Percentiles rank a stretch among this genome's conserved stretches.
phyloP scores from a whole-genome alignment of 2,888 invertebrate genomes.

The Drosophila seclusa region DNA sequence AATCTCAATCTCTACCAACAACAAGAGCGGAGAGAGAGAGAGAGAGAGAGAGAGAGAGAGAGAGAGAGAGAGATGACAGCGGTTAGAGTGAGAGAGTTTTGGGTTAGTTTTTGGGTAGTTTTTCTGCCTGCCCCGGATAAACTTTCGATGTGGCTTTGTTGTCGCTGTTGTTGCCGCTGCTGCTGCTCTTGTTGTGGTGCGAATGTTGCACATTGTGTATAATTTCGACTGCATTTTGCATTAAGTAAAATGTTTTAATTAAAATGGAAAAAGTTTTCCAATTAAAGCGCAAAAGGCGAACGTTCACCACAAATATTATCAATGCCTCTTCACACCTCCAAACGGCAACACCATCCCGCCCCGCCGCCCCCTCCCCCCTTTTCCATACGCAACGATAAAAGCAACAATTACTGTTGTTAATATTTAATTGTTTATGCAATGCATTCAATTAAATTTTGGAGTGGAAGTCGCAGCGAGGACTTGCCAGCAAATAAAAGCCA shows the following conservation, averaged over 20 bases:
- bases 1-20: slow-evolving; percentile 28
- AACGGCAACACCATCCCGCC: not conserved
- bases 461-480: not conserved
- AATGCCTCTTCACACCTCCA: slow-evolving; percentile 45
- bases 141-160: slow-evolving; percentile 56
- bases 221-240: slow-evolving; percentile 74
- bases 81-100: slow-evolving; percentile 8
- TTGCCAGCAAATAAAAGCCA: slow-evolving; percentile 19
- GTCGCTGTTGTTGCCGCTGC: slow-evolving; percentile 20
- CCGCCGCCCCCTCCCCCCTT: too few relatives aligned
- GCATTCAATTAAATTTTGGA: slow-evolving; percentile 28
- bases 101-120: slow-evolving; percentile 49
- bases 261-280: slow-evolving; percentile 79
- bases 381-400: not conserved
- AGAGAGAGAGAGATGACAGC: not conserved
- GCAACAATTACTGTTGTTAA: slow-evolving; percentile 28
- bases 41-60: not conserved
- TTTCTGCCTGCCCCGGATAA: slow-evolving; percentile 43
- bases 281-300: slow-evolving; percentile 62
- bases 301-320: slow-evolving; percentile 66
- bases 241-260: slow-evolving; percentile 79
- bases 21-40: not conserved
- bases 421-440: slow-evolving; percentile 30
- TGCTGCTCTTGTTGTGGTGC: slow-evolving; percentile 37
- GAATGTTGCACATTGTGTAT: slow-evolving; percentile 53